phyloP scores from a whole-genome alignment of 1,140 invertebrate genomes.

The Penaeus vannamei region DNA sequence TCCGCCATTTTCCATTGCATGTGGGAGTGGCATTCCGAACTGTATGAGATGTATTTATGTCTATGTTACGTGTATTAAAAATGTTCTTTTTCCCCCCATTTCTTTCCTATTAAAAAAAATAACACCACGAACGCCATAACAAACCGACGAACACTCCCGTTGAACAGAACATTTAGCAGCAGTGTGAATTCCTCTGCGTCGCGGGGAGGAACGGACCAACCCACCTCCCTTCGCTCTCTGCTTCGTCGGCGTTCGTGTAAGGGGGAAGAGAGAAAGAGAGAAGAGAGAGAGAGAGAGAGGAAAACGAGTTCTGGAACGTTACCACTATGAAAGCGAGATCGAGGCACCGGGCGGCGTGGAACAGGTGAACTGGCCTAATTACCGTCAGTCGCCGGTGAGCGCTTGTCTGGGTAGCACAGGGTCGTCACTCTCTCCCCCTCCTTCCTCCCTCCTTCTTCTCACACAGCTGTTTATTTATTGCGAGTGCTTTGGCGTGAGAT shows the following conservation, averaged over 20 bases:
- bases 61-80: no score
- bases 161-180: constrained; percentile 35
- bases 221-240: constrained; percentile 8
- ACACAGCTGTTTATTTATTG: no score
- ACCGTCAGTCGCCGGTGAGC: constrained; percentile 50
- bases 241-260: no score
- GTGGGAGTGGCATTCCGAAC: no score
- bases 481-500: no score
- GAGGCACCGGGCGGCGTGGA: constrained; percentile 32
- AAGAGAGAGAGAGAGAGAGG: no score
- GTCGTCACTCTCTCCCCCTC: neutral
- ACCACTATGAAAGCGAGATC: constrained; percentile 51
- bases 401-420: neutral
- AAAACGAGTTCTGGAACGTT: constrained; percentile 40
- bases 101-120: neutral
- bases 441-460: no score
- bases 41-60: no score
- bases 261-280: no score
- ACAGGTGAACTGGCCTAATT: constrained; percentile 46
- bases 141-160: neutral
- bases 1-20: no score
- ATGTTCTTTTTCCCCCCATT: no score
- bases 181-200: constrained; percentile 39
- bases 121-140: neutral
- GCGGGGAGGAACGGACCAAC: neutral